Percentiles rank a stretch among this genome's conserved stretches.
Evolutionary conservation across 1,140 invertebrate genomes (phyloP).

Genomic region (Hylyphantes graminicola): DNA sequence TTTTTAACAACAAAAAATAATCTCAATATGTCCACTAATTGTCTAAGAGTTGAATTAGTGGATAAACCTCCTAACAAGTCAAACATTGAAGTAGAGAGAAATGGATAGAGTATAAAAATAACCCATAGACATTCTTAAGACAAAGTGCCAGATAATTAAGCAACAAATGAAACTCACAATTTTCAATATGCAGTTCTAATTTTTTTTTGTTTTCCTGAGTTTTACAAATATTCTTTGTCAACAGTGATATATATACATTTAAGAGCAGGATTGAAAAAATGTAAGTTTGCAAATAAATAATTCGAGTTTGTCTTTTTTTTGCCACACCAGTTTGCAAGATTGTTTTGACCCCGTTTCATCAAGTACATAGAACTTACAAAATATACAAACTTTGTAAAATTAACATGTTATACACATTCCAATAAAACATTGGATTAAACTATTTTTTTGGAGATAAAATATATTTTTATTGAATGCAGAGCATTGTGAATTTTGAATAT

Average conservation of each 20-base stretch:
- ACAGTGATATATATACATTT: slow-evolving; percentile 43
- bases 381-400: slow-evolving; percentile 38
- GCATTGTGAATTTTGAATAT: slow-evolving; percentile 19
- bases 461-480: slow-evolving; percentile 15
- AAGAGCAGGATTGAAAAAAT: slow-evolving; percentile 35
- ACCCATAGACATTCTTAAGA: background rate
- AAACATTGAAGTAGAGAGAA: slow-evolving; percentile 22
- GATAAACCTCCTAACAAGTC: background rate
- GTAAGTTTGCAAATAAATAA: slow-evolving; percentile 15
- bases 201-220: slow-evolving; percentile 44
- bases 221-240: slow-evolving; percentile 28
- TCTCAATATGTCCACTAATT: no score
- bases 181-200: slow-evolving; percentile 22
- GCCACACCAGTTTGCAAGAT: background rate
- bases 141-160: slow-evolving; percentile 15
- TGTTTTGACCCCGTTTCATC: background rate
- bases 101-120: slow-evolving; percentile 46
- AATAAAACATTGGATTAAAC: slow-evolving; percentile 39
- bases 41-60: background rate
- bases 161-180: slow-evolving; percentile 6
- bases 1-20: no score
- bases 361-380: slow-evolving; percentile 34
- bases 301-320: slow-evolving; percentile 4
- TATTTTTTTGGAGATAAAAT: slow-evolving; percentile 8
- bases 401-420: slow-evolving; percentile 39